Percentiles rank a stretch among this genome's conserved stretches.
Evolutionary conservation across 2,888 invertebrate genomes (phyloP).

Genomic region (Pterobdella sp.): DNA sequence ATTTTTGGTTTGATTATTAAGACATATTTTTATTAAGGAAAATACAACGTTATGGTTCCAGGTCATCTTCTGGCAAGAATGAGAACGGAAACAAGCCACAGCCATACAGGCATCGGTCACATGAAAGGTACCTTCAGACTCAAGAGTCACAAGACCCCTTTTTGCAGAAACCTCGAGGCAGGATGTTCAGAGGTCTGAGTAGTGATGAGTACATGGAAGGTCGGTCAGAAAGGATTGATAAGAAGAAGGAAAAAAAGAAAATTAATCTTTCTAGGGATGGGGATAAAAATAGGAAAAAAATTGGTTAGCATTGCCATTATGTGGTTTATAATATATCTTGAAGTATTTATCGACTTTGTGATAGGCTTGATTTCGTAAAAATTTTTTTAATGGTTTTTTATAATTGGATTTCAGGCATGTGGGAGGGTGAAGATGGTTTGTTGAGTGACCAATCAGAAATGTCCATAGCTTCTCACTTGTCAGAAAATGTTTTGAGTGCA

Average conservation of each 20-base stretch:
- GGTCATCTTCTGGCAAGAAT: neutral
- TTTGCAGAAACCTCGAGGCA: neutral
- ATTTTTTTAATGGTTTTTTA: too few relatives aligned
- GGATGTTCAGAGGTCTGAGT: neutral
- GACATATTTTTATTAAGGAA: neutral
- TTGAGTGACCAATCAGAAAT: conserved; percentile 52
- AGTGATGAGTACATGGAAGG: neutral
- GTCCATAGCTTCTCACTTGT: conserved; percentile 53
- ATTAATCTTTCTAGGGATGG: neutral
- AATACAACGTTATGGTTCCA: neutral
- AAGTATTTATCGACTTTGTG: too few relatives aligned
- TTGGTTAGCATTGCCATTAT: neutral
- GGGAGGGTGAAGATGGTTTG: conserved; percentile 50
- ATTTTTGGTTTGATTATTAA: too few relatives aligned
- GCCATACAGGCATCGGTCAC: neutral
- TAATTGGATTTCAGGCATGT: too few relatives aligned
- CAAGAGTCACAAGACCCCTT: neutral
- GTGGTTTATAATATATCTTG: too few relatives aligned
- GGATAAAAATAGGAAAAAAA: neutral
- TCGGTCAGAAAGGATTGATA: neutral
- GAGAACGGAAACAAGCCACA: neutral
- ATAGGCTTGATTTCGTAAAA: too few relatives aligned
- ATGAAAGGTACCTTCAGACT: neutral
- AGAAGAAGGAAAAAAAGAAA: neutral
- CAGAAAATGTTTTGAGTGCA: conserved; percentile 46